Conservation (phyloP, 2,888 invertebrate genomes). For the Conus canariensis region DNA sequence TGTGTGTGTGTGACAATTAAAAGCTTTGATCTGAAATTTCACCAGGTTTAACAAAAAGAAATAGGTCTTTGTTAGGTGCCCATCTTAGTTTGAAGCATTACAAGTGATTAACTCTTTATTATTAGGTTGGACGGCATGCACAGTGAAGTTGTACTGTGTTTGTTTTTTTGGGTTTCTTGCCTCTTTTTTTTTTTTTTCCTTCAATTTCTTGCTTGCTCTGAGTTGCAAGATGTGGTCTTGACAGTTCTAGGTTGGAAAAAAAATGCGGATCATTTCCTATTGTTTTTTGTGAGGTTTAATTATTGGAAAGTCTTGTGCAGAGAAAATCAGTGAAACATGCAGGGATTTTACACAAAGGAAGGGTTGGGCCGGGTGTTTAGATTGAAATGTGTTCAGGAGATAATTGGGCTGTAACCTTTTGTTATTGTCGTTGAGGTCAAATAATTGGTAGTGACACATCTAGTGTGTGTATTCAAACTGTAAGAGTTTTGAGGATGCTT, state of each 20-base stretch:
- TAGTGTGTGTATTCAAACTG: no score
- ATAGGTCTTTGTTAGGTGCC: not conserved
- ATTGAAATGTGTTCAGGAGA: no score
- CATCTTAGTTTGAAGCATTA: not conserved
- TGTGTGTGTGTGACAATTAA: not conserved
- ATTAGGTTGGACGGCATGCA: not conserved
- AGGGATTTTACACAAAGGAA: no score
- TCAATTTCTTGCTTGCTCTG: slow-evolving; percentile 2
- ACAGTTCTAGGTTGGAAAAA: not conserved
- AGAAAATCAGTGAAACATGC: no score
- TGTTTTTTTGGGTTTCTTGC: not conserved
- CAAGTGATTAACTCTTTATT: no score
- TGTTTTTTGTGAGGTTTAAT: not conserved
- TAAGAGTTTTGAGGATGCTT: no score
- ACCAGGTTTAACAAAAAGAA: no score
- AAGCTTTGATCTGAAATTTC: not conserved
- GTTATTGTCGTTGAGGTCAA: no score
- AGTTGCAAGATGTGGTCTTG: slow-evolving; percentile 23
- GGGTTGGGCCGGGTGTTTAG: no score
- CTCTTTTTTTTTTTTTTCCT: not conserved
- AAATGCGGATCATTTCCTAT: not conserved
- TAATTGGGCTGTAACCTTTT: no score
- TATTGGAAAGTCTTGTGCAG: not conserved
- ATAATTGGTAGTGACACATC: no score
- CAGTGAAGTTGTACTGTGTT: not conserved